Evolutionary conservation across 2,888 invertebrate species (phyloP), one percentile per base, ranked within the genome.

Genomic region (Gasteruption jaculator): DNA sequence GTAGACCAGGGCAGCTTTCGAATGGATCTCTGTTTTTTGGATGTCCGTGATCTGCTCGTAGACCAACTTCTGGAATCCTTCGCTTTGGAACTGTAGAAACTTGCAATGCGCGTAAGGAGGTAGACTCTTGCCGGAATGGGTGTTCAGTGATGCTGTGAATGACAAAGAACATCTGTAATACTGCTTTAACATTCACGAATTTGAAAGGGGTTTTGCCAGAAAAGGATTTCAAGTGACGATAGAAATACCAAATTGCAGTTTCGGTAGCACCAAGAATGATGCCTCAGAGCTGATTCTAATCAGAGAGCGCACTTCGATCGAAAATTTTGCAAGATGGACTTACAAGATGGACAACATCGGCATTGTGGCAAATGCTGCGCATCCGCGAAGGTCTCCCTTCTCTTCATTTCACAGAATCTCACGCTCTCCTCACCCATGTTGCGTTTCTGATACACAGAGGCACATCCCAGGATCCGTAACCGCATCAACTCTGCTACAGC

Each of bases 91-190:
- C 56, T 74, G 75, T 58, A 81, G 68, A 7, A 78, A 61, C 58
- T 75, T 76, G 56, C 81, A 81, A 60, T 74, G 76, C 5, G 79
- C 76, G 52, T 79, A 78, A 52, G 71, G 72, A 0, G 79, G 77
- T 30, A 77, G 58, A 47, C 70, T 21, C 4, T 22, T 37, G 11
- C 32, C 38, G 4, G 26, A 10, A 8, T 33, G 26, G n/a, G n/a
- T n/a, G n/a, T n/a, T n/a, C n/a, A n/a, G n/a, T n/a, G n/a, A n/a
- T n/a, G n/a, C n/a, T n/a, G n/a, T n/a, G n/a, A n/a, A n/a, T 16
- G 21, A 37, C 19, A 26, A 10, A 10, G 22, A n/a, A 8, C 6
- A 15, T 11, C 12, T 14, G n/a, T 11, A 3, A 15, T 26, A 7
- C 2, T 2, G n/a, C 8, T n/a, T n/a, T n/a, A n/a, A n/a, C n/a